These are phyloP conservation scores for Sigmodon hispidus DNA, from an alignment of 2,113 vertebrate species.

Conservation along the genomic window DNA sequence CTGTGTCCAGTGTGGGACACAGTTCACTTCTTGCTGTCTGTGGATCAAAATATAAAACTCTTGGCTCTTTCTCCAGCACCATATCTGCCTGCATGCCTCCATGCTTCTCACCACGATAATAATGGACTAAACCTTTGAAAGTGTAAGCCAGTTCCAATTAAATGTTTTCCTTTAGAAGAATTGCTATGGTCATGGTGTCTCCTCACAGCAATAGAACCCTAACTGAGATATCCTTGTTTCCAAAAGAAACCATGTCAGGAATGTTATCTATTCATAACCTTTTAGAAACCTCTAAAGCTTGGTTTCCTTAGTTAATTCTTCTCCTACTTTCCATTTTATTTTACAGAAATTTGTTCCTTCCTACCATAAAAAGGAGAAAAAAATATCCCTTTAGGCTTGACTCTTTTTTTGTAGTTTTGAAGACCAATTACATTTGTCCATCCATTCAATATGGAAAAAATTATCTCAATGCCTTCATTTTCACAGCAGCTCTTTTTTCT, in stretches of 20 bases:
- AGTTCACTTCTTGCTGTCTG: not conserved
- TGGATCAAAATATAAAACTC: not conserved
- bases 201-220: not conserved
- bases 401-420: not conserved
- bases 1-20: not conserved
- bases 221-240: not conserved
- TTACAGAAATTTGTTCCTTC: not conserved
- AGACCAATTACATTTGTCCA: conserved; percentile 44
- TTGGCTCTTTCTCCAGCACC: not conserved
- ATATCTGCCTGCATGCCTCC: not conserved
- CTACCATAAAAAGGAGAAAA: not conserved
- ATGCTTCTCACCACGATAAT: not conserved
- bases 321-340: not conserved
- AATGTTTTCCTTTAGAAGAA: not conserved
- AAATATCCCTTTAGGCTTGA: not conserved
- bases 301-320: not conserved
- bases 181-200: not conserved
- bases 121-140: not conserved
- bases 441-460: conserved; percentile 24
- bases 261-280: not conserved
- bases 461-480: conserved; percentile 33
- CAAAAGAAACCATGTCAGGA: not conserved
- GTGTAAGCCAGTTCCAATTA: not conserved
- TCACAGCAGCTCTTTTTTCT: conserved; percentile 22
- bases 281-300: not conserved